Evolutionary conservation across 1,140 invertebrate genomes (phyloP).

Genomic region (Stratiolaelaps scimitus): DNA sequence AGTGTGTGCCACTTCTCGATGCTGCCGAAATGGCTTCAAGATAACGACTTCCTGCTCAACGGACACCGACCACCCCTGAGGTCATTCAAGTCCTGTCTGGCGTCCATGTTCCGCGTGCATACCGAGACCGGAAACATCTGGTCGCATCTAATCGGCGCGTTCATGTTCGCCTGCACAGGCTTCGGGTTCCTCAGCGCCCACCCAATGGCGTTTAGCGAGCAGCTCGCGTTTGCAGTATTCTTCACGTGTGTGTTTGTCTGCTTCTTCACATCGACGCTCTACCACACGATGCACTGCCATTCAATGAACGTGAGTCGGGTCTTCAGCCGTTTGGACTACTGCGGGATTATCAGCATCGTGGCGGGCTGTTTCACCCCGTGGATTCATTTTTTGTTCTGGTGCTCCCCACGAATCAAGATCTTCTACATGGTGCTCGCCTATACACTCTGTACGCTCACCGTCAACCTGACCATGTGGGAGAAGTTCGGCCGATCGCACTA

Average conservation of each 20-base stretch:
- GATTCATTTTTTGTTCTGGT: constrained; percentile 31
- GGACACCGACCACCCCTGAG: constrained; percentile 36
- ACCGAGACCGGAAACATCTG: constrained; percentile 38
- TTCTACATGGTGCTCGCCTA: constrained; percentile 40
- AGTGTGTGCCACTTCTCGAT: constrained; percentile 33
- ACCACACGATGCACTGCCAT: constrained; percentile 36
- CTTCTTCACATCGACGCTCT: constrained; percentile 30
- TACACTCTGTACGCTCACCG: constrained; percentile 44
- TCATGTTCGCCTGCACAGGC: constrained; percentile 34
- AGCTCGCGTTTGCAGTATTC: constrained; percentile 30
- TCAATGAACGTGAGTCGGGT: constrained; percentile 29
- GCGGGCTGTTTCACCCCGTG: constrained; percentile 31
- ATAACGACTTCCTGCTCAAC: constrained; percentile 36
- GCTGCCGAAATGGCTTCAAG: constrained; percentile 37
- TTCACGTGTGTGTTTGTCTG: constrained; percentile 31
- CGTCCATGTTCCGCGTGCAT: constrained; percentile 36
- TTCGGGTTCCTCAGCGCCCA: constrained; percentile 30
- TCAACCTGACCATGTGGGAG: constrained; percentile 48
- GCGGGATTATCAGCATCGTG: constrained; percentile 30
- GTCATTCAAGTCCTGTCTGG: constrained; percentile 35
- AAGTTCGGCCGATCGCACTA: constrained; percentile 45
- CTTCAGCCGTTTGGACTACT: constrained; percentile 30
- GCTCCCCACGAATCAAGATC: constrained; percentile 22
- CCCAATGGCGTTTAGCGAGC: constrained; percentile 26
- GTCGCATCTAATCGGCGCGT: constrained; percentile 36